Conservation (phyloP, 2,797 vertebrate species). For the Pseudochromis fuscus region DNA sequence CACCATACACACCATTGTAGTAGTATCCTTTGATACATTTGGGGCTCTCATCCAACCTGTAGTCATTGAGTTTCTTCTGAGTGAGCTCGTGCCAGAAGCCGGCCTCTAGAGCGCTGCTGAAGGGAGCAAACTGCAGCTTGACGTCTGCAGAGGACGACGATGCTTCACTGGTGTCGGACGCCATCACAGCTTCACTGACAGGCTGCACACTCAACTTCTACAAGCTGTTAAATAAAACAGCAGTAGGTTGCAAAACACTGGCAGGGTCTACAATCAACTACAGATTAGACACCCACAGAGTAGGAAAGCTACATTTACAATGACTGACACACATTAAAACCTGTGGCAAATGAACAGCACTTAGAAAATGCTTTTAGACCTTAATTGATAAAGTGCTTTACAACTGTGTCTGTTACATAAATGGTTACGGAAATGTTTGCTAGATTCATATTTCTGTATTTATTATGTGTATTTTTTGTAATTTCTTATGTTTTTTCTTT, state of each 20-base stretch:
- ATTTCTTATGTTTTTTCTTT: too few relatives aligned
- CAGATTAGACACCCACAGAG: neutral
- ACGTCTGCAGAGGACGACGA: slow-evolving; percentile 58
- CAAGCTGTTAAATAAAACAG: slow-evolving; percentile 49
- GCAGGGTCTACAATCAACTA: neutral
- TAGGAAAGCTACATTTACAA: neutral
- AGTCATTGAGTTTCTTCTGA: slow-evolving; percentile 95
- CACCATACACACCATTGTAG: slow-evolving; percentile 88
- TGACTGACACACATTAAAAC: neutral
- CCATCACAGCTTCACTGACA: slow-evolving; percentile 78
- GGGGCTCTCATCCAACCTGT: slow-evolving; percentile 93
- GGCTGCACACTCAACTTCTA: slow-evolving; percentile 10
- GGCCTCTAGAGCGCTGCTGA: slow-evolving; percentile 94
- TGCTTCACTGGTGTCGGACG: slow-evolving; percentile 67
- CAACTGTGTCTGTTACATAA: neutral
- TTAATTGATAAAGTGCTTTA: neutral
- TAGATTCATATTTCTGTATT: too few relatives aligned
- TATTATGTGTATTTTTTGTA: too few relatives aligned
- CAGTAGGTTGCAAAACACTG: slow-evolving; percentile 19
- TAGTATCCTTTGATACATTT: slow-evolving; percentile 94
- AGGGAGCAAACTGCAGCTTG: slow-evolving; percentile 95
- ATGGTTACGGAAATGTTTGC: too few relatives aligned
- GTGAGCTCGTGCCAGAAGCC: slow-evolving; percentile 99
- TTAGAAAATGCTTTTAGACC: neutral
- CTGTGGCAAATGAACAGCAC: neutral